phyloP scores from a whole-genome alignment of 2,797 vertebrate genomes.

The Myotis findleyi region DNA sequence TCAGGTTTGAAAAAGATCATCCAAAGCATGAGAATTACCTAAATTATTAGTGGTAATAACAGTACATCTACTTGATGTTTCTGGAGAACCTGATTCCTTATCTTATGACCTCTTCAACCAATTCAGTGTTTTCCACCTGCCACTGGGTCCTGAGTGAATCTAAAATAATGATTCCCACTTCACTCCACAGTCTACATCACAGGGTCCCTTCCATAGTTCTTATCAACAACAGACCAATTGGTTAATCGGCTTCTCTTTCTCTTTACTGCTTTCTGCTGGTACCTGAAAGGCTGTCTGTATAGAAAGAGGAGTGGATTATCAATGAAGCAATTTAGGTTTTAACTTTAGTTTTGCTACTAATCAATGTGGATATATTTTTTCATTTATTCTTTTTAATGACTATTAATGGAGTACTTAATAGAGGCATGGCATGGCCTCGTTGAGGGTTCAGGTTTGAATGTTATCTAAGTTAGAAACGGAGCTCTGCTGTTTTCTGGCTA shows the following conservation, averaged over 20 bases:
- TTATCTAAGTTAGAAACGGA: not conserved
- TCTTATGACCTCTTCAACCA: slow-evolving; percentile 16
- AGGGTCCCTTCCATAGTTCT: no score
- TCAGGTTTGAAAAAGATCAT: slow-evolving; percentile 22
- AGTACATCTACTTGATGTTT: slow-evolving; percentile 44
- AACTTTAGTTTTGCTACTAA: slow-evolving; percentile 32
- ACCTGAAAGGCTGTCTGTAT: not conserved
- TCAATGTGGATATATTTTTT: slow-evolving; percentile 27
- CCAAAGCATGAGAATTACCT: slow-evolving; percentile 17
- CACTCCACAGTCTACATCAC: not conserved
- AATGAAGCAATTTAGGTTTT: slow-evolving; percentile 15
- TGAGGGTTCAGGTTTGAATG: not conserved
- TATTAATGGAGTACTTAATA: not conserved
- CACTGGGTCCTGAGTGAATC: not conserved
- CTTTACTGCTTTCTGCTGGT: not conserved
- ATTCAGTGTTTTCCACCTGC: slow-evolving; percentile 15
- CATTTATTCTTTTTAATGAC: not conserved
- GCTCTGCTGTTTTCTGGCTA: not conserved
- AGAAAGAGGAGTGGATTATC: slow-evolving; percentile 28
- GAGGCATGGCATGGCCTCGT: not conserved
- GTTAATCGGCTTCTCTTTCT: not conserved
- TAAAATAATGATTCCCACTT: not conserved
- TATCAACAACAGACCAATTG: not conserved
- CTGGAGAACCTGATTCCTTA: slow-evolving; percentile 5
- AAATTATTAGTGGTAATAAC: slow-evolving; percentile 1